Evolutionary conservation across 2,113 vertebrate genomes (phyloP), one percentile per base, ranked within the genome.

Genomic region (Ascaphus truei): DNA sequence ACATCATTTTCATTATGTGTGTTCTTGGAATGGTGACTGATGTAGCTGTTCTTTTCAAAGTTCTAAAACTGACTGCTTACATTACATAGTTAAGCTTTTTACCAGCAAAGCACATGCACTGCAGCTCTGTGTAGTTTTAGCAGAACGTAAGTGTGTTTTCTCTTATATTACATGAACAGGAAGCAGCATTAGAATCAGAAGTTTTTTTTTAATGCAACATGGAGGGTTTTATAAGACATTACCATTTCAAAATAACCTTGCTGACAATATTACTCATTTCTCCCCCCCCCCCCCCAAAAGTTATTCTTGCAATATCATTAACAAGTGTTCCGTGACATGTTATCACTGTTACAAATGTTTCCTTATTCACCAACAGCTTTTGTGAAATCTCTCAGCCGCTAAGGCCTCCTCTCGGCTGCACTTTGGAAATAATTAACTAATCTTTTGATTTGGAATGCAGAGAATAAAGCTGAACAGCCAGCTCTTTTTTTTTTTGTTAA

Each of bases 341-440:
- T 52, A 64, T 64, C 31, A 39, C 22, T 25, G n/a, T n/a, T n/a
- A n/a, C n/a, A 10, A 64, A 57, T 30, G 26, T 48, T 68, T 62
- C 20, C 41, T 20, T 5, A 31, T 31, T 29, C 25, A 15, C 64
- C n/a, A 68, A 39, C 37, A 45, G 64, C 37, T 18, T 6, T 47
- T 56, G 64, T 68, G 52, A 68, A 5, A 30, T 45, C 11, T 68
- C 65, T 48, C 52, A 58, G 39, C 39, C 37, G 65, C 4, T n/a
- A n/a, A n/a, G n/a, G n/a, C n/a, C n/a, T 56, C 7, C 60, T 23
- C 25, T 31, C 41, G 34, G 62, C 47, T 27, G 31, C 5, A n/a
- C 6, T 52, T 41, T 31, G 51, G 43, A 48, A 56, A 47, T 57
- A 31, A 39, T 16, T 27, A 55, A 56, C 63, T 45, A 22, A 39